Evolutionary conservation across 2,888 invertebrate species (phyloP), one percentile per base, ranked within the genome.

Genomic region (Micropterix aruncella): DNA sequence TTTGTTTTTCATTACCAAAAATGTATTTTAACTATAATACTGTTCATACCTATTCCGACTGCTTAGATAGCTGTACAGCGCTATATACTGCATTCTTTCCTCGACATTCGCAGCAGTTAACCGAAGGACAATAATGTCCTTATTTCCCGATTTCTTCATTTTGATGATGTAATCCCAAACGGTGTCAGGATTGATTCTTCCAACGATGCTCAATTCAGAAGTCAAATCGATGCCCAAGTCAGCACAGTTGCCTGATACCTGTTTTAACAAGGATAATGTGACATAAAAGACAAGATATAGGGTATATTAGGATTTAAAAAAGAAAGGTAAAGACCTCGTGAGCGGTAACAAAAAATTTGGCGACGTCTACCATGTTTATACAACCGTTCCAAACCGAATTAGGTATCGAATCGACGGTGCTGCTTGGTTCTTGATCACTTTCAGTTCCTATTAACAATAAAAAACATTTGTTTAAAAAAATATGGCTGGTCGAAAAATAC

Each of bases 161-260:
- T 94, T 91, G 27, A 77, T 77, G 45, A 96, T 83, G 58, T 96
- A 96, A 46, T 94, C 92, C 90, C 91, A 94, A 3, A 86, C 92
- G 9, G 87, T 90, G 9, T 84, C 83, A 0, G 91, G 91, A 44
- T 82, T 80, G 56, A 96, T 94, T 54, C 96, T 75, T 1, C 96
- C 96, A 12, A 94, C 91, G 27, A 96, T 85, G 55, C 87, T 86
- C 18, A 94, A 67, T 45, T 83, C 82, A 42, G 79, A 73, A 3
- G 83, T 82, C 27, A 94, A 64, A 58, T 87, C 84, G 53, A 80
- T 77, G 53, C 80, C 75, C 16, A 87, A 64, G 49, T 81, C 80
- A 19, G 69, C 60, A 27, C 80, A 75, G 52, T 79, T 78, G 12
- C 84, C 84, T 47, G 74, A 72, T 48, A 70, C 69, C 72, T 72